These are phyloP conservation scores for Lutraria lutraria DNA, from an alignment of 2,888 invertebrate species.

Conservation along the genomic window DNA sequence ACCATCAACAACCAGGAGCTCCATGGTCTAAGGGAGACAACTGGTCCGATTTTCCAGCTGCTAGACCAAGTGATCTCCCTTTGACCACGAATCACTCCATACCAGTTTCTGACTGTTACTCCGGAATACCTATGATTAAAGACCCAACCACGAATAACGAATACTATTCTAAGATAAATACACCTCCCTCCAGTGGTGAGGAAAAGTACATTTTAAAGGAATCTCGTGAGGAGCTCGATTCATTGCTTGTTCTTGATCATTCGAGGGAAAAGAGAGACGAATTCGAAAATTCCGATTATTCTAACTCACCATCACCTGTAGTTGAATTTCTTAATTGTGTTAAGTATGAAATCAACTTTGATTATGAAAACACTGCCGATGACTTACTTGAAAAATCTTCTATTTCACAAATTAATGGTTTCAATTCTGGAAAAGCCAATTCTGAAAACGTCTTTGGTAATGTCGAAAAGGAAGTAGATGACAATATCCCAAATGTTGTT, in stretches of 20 bases:
- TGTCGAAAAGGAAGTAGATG: background rate
- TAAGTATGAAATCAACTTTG: conserved; percentile 76
- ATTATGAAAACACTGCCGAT: conserved; percentile 76
- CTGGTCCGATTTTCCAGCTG: background rate
- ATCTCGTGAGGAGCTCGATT: background rate
- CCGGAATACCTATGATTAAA: background rate
- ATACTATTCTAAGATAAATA: background rate
- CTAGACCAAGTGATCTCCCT: conserved; percentile 38
- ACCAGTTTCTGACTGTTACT: background rate
- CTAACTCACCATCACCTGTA: conserved; percentile 54
- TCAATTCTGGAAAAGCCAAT: conserved; percentile 72
- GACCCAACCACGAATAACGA: background rate
- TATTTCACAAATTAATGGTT: conserved; percentile 61
- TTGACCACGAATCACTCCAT: conserved; percentile 4
- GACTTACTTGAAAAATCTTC: conserved; percentile 73
- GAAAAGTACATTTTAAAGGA: background rate
- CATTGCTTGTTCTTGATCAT: background rate
- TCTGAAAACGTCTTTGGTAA: conserved; percentile 50
- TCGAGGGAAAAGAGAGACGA: background rate
- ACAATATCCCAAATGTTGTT: background rate
- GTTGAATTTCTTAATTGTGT: conserved; percentile 53
- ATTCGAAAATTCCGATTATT: background rate
- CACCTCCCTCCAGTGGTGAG: background rate
- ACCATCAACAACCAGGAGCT: background rate
- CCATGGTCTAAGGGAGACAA: conserved; percentile 15